A percentile compares a stretch with the other conserved stretches of the same genome.
Conservation (phyloP, 2,888 invertebrate genomes). For the Folsomia manolachei region DNA sequence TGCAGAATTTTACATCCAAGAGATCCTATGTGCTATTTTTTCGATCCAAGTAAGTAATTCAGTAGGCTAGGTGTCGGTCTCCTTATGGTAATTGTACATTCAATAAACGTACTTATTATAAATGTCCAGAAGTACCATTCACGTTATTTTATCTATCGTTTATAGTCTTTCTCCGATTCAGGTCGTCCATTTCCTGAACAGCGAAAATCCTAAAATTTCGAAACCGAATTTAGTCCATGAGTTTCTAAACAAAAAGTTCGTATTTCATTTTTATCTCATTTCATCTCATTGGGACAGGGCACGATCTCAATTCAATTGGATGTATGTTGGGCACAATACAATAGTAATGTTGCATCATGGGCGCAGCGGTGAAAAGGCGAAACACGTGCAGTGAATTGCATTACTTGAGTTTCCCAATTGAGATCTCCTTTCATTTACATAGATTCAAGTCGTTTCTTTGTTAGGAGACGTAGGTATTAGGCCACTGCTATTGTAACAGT, state of each 20-base stretch:
- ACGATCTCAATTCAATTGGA: not conserved
- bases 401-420: constrained; percentile 4
- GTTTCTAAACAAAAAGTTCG: not conserved
- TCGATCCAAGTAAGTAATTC: too few species aligned
- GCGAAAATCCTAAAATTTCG: not conserved
- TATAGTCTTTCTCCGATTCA: not conserved
- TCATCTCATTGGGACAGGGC: not conserved
- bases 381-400: constrained; percentile 33
- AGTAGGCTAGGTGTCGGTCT: too few species aligned
- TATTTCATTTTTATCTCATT: not conserved
- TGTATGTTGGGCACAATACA: not conserved
- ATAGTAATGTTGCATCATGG: not conserved
- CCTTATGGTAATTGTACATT: too few species aligned
- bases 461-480: too few species aligned
- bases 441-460: too few species aligned
- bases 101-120: not conserved
- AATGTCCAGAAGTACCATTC: not conserved
- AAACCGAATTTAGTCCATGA: not conserved
- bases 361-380: constrained; percentile 26
- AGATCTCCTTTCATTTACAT: too few species aligned
- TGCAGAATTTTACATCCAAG: not conserved
- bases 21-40: not conserved
- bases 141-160: not conserved
- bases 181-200: not conserved
- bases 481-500: too few species aligned